Percentiles rank a stretch among this genome's conserved stretches.
Conservation (phyloP, 1,140 invertebrate species). For the Drosophila suzukii region DNA sequence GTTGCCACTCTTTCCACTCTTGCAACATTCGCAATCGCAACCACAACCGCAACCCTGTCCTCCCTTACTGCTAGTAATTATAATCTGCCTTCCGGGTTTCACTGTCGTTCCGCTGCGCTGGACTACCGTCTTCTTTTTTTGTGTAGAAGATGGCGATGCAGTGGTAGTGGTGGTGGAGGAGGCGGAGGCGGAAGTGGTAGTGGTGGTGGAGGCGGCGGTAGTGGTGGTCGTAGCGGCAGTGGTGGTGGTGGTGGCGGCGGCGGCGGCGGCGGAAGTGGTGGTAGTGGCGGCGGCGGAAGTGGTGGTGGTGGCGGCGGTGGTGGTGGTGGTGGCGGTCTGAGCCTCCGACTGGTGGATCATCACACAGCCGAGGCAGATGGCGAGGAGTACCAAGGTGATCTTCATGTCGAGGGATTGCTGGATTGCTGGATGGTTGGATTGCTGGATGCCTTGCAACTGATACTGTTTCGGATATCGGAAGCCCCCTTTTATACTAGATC, state of each 20-base stretch:
- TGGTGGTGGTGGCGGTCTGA: neutral
- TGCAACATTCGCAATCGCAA: no score
- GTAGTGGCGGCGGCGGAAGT: neutral
- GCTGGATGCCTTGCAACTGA: slow-evolving; percentile 8
- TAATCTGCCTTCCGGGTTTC: no score
- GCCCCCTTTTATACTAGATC: neutral
- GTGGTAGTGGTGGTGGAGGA: no score
- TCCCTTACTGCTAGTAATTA: no score
- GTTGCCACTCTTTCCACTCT: no score
- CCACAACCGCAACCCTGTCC: no score
- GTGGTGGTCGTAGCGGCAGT: no score
- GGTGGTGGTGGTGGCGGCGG: neutral
- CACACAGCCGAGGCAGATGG: neutral
- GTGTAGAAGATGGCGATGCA: no score
- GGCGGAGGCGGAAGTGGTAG: no score
- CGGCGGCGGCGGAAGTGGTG: neutral
- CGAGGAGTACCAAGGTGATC: slow-evolving; percentile 2
- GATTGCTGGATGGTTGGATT: neutral
- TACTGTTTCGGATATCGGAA: neutral
- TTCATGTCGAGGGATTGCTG: slow-evolving; percentile 8
- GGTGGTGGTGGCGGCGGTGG: neutral
- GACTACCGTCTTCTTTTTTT: no score
- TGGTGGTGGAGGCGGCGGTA: no score
- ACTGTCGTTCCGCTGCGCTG: no score
- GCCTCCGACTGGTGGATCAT: slow-evolving; percentile 3